Percentiles rank a stretch among this genome's conserved stretches.
Conservation (phyloP, 1,140 invertebrate species). For the Ostrea edulis region DNA sequence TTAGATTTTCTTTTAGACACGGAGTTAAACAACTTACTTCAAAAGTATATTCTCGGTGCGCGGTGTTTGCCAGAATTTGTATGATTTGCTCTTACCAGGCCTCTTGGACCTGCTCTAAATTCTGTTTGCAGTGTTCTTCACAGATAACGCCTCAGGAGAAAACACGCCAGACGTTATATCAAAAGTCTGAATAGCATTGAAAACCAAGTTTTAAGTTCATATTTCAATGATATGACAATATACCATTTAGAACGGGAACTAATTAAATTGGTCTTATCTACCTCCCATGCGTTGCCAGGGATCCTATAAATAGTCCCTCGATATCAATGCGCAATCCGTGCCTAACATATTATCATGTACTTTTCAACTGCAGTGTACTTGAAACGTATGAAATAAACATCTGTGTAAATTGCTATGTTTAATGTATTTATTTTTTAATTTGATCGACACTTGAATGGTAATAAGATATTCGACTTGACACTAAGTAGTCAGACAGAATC, state of each 20-base stretch:
- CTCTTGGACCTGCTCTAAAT: background rate
- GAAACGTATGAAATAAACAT: background rate
- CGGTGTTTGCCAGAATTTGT: background rate
- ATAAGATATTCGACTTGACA: no score
- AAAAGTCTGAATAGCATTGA: background rate
- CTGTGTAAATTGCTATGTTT: background rate
- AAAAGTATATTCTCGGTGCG: background rate
- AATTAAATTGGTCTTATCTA: background rate
- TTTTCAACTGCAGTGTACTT: background rate
- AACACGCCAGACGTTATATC: background rate
- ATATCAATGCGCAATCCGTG: background rate
- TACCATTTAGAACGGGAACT: background rate
- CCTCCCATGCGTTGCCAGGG: background rate
- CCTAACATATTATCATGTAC: background rate
- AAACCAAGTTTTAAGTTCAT: background rate
- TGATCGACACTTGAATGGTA: no score
- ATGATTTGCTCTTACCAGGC: background rate
- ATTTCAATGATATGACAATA: background rate
- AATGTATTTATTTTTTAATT: no score
- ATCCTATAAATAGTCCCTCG: background rate
- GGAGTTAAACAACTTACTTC: slow-evolving; percentile 4
- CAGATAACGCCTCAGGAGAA: background rate
- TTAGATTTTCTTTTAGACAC: background rate
- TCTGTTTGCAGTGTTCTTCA: background rate
- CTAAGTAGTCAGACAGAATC: no score